phyloP scores from a whole-genome alignment of 2,888 invertebrate species.

The Molorchus minor region DNA sequence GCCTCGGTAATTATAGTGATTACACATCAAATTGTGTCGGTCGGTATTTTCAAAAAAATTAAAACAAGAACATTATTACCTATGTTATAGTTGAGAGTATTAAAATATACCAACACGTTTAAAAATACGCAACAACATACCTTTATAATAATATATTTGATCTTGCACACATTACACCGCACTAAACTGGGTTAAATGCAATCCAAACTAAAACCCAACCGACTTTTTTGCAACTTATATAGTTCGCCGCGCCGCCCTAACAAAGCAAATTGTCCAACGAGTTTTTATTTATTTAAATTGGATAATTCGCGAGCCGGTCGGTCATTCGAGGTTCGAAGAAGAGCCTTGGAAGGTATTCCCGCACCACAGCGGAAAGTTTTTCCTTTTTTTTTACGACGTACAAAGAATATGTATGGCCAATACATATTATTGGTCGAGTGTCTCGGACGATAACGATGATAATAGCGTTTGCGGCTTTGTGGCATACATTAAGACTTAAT shows the following conservation, averaged over 20 bases:
- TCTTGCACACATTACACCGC: background rate
- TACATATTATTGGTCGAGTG: too few species aligned
- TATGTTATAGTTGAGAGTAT: too few species aligned
- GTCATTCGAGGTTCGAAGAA: background rate
- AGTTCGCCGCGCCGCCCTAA: background rate
- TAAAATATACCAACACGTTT: too few species aligned
- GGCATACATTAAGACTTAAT: too few species aligned
- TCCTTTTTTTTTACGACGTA: background rate
- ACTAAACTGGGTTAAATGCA: background rate
- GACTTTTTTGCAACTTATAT: slow-evolving; percentile 5
- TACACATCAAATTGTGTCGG: too few species aligned
- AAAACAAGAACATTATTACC: too few species aligned
- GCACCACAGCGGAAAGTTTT: slow-evolving; percentile 5
- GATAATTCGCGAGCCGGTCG: slow-evolving; percentile 2
- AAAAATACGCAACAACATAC: background rate
- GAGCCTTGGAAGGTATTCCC: slow-evolving; percentile 6
- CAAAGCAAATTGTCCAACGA: slow-evolving; percentile 12
- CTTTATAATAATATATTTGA: slow-evolving; percentile 9
- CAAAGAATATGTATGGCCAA: too few species aligned
- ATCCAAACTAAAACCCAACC: background rate
- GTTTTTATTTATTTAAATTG: slow-evolving; percentile 19
- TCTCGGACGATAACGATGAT: too few species aligned
- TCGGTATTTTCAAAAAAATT: too few species aligned
- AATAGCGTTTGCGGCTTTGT: too few species aligned
- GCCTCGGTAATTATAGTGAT: too few species aligned